phyloP scores from a whole-genome alignment of 2,888 invertebrate genomes.

The Dasypogon diadema region DNA sequence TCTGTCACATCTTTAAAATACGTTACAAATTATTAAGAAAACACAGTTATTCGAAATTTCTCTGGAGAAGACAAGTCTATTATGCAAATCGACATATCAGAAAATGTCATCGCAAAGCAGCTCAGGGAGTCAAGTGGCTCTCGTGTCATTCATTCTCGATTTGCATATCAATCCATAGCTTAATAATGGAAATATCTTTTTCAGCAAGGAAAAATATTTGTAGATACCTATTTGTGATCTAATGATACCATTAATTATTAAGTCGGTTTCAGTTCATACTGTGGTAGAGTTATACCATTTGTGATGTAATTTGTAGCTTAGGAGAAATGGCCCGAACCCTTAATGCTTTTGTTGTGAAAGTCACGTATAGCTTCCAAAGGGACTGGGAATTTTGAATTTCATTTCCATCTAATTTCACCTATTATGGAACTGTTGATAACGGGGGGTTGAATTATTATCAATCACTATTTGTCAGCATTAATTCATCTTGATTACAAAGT shows the following conservation, averaged over 20 bases:
- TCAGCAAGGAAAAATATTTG: constrained; percentile 25
- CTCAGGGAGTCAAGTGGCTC: constrained; percentile 36
- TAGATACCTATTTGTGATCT: constrained; percentile 20
- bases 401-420: constrained; percentile 13
- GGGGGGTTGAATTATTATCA: too few relatives aligned
- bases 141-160: constrained; percentile 41
- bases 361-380: too few relatives aligned
- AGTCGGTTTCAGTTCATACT: constrained; percentile 27
- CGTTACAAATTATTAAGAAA: constrained; percentile 26
- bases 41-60: constrained; percentile 17
- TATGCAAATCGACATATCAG: constrained; percentile 39
- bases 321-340: neutral
- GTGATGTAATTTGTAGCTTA: constrained; percentile 1
- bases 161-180: constrained; percentile 31
- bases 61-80: constrained; percentile 13
- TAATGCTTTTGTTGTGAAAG: neutral
- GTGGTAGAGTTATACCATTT: constrained; percentile 3
- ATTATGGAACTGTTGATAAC: too few relatives aligned
- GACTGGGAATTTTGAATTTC: neutral
- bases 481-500: too few relatives aligned
- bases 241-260: constrained; percentile 31
- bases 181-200: constrained; percentile 24
- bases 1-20: neutral
- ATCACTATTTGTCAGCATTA: too few relatives aligned
- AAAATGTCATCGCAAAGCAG: constrained; percentile 30